Base-by-base conservation (phyloP, 2,888 invertebrate species). In the Drosophila antonietae region DNA sequence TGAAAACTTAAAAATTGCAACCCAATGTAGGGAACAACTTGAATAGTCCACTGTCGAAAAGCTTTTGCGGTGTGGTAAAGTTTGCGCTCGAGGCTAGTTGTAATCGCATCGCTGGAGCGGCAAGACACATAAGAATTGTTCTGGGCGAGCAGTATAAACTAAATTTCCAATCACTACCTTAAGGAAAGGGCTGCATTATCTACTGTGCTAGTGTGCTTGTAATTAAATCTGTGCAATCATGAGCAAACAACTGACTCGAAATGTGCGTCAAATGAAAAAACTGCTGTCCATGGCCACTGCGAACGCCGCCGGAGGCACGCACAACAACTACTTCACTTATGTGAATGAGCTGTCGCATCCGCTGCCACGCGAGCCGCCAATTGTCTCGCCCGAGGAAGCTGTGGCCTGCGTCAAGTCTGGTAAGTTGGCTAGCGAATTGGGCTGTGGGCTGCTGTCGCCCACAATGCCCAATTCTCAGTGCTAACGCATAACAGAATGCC, bases 281-380 rank as follows among this genome's bases (percentile, higher is more conserved):
- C 58, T 84, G 31, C 73, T 84, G 61, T 62, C 52, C n/a, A 63
- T 35, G 14, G 41, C 76, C 10, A 47, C 79, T 28, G 77, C 78
- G 28, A 88, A 83, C 46, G 67, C 72, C 47, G 73, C 78, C 18
- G 47, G 20, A 1, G 39, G 78, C 20, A 64, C 71, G 65, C 89
- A 90, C 46, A 91, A 91, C 69, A 91, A 80, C 53, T 97, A 95
- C 93, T 97, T 95, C 91, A 95, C 97, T 0, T 97, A 97, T 90
- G 95, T 95, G 28, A 95, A 95, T 75, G 97, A 97, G 91, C 95
- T 97, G 49, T 95, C 97, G 44, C 97, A 97, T 93, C 97, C 97
- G 15, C 93, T 96, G 80, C 94, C 95, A 76, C 95, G 95, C 73
- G 94, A 95, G 71, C 97, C 97, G 0, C 95, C 95, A 92, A 95